These are phyloP conservation scores for Mus musculus DNA, from an alignment of 2,113 vertebrate species.

Conservation along the genomic window GRCm39 chr8:104252001-104252500, in stretches of 20 bases:
- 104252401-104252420: neutral
- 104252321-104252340: neutral
- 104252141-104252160: neutral
- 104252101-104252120: neutral
- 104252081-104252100: neutral
- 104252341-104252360: neutral
- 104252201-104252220: neutral
- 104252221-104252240: neutral
- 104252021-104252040: neutral
- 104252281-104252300: too few species aligned
- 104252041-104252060: neutral
- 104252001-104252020: neutral
- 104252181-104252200: neutral
- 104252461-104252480: neutral
- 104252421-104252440: neutral
- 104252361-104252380: neutral
- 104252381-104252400: neutral
- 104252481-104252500: neutral
- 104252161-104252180: neutral
- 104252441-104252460: neutral
- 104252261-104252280: neutral
- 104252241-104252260: neutral
- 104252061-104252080: neutral
- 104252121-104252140: neutral
- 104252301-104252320: neutral